Base-by-base conservation (phyloP, 1,140 invertebrate genomes). In the Melanaphis sacchari region DNA sequence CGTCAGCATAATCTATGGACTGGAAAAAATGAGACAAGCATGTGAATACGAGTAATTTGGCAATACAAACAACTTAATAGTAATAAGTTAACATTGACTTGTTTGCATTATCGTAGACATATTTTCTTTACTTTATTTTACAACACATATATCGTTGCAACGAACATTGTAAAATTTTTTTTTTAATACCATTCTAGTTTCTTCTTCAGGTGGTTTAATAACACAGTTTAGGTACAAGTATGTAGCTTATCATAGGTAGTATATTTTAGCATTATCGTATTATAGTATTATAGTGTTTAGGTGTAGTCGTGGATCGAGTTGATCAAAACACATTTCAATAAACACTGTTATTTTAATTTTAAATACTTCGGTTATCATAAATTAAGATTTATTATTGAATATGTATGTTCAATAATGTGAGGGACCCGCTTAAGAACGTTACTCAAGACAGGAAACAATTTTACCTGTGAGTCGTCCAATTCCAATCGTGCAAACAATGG, bases 1-100 rank as follows among this genome's bases (percentile, higher is more conserved):
- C 87, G 46, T 46, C 11, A 0, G 85, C 85, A n/a, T 88, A 88
- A 46, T 88, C 43, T n/a, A 88, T 88, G 11, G 85, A 88, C 85
- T 88, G 85, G 4, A 41, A 41, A 24, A 26, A 41, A 41, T 2
- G 15, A 40, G 38, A 41, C 40, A 26, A 26, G 22, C 24, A 26
- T 24, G 24, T 84, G 40, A 84, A 40, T 22, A 26, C 2, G 9
- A 26, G 40, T 26, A 26, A 84, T 41, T 84, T 40, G 22, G 76
- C 22, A 22, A 59, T 24, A 38, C 1, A 38, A 24, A 38, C 59
- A 2, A 66, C 31, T 18, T n/a, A n/a, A n/a, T n/a, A 76, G 59
- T 18, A 5, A 76, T 18, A 4, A 5, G n/a, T n/a, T 38, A 82
- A 38, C 7, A 36, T 36, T 3, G 11, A 36, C n/a, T 81, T 22